These are phyloP conservation scores for Cyclura pinguis DNA, from an alignment of 2,797 vertebrate genomes.

Conservation along the genomic window DNA sequence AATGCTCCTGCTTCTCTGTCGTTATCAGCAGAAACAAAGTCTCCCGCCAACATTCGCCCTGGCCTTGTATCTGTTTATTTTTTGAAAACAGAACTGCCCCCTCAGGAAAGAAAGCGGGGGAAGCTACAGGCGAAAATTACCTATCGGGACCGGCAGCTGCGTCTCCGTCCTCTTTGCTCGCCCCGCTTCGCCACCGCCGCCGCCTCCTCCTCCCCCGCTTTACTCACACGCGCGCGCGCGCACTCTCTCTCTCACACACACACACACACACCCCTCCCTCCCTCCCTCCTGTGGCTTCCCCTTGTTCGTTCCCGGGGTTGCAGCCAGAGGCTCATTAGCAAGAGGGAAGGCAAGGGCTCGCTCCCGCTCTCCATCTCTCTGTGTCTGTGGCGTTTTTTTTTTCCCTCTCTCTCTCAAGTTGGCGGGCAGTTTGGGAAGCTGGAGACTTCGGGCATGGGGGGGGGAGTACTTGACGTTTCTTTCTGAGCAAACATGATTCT, in stretches of 20 bases:
- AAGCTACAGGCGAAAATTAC: slow-evolving; percentile 59
- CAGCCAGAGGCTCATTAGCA: slow-evolving; percentile 59
- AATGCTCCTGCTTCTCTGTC: background rate
- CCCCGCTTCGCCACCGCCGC: background rate
- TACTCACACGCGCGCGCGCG: background rate
- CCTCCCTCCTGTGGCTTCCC: slow-evolving; percentile 37
- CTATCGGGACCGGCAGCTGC: slow-evolving; percentile 61
- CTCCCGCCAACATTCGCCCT: slow-evolving; percentile 16
- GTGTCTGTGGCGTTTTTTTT: background rate
- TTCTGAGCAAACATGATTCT: slow-evolving; percentile 26
- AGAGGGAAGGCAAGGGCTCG: slow-evolving; percentile 36
- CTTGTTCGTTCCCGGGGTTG: slow-evolving; percentile 55
- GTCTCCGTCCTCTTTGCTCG: slow-evolving; percentile 27
- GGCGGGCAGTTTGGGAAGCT: slow-evolving; percentile 59
- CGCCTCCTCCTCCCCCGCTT: slow-evolving; percentile 45
- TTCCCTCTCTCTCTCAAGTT: slow-evolving; percentile 45
- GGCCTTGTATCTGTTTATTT: slow-evolving; percentile 18
- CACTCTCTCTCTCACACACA: background rate
- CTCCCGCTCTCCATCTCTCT: background rate
- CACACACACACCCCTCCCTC: slow-evolving; percentile 11
- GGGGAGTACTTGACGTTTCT: slow-evolving; percentile 28
- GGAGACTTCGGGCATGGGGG: slow-evolving; percentile 25
- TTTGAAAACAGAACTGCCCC: slow-evolving; percentile 35
- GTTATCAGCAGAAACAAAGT: background rate
- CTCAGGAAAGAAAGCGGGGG: background rate